Conservation (phyloP, 2,797 vertebrate genomes). For the Prionace glauca region DNA sequence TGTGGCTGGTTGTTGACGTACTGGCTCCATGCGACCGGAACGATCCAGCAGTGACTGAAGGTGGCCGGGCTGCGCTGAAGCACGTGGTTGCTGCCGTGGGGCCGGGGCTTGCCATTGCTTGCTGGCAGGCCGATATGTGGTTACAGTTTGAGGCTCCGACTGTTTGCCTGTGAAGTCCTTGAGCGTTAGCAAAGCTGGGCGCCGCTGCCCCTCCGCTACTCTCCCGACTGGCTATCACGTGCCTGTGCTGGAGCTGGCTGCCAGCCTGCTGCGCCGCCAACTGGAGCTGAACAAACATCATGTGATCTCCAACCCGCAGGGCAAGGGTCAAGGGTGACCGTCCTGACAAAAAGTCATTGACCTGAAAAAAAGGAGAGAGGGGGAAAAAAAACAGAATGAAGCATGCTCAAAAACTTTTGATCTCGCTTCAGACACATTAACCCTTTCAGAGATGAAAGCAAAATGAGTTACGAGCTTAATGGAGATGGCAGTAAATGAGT, state of each 20-base stretch:
- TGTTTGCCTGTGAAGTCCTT: constrained; percentile 32
- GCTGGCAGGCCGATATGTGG: constrained; percentile 43
- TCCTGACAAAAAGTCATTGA: constrained; percentile 89
- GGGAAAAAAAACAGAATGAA: constrained; percentile 11
- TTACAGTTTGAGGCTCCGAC: constrained; percentile 51
- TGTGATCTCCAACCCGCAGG: constrained; percentile 82
- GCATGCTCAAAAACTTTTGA: no score
- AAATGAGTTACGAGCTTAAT: neutral
- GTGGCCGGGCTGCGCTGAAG: constrained; percentile 63
- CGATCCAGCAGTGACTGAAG: constrained; percentile 67
- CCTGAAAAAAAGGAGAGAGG: constrained; percentile 56
- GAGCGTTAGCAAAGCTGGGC: constrained; percentile 32
- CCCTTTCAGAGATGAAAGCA: neutral
- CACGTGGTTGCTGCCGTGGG: constrained; percentile 58
- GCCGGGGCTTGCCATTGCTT: constrained; percentile 55
- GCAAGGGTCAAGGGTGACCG: constrained; percentile 87
- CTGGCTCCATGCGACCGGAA: constrained; percentile 76
- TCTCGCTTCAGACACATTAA: neutral
- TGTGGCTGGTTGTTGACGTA: constrained; percentile 59
- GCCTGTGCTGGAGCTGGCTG: constrained; percentile 74
- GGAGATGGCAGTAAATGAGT: neutral
- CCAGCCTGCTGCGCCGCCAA: constrained; percentile 80
- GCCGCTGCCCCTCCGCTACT: constrained; percentile 56
- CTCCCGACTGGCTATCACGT: constrained; percentile 71
- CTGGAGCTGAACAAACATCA: constrained; percentile 93